phyloP scores from a whole-genome alignment of 2,797 vertebrate species.

The Sebastes hubbsi region DNA sequence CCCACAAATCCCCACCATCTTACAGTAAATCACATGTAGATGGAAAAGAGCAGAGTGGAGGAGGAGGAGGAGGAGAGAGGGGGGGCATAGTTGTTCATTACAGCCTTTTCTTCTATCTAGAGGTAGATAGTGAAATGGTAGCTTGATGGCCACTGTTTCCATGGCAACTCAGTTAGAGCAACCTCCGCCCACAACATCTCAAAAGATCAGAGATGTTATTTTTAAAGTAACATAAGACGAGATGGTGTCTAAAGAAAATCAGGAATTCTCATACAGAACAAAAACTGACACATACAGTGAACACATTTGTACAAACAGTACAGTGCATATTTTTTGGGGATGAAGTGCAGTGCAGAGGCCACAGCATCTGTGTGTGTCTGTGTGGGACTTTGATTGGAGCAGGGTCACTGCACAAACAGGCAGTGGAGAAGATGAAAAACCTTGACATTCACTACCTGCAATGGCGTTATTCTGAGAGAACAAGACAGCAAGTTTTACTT shows the following conservation, averaged over 20 bases:
- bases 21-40: conserved; percentile 40
- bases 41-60: neutral
- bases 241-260: conserved; percentile 8
- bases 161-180: conserved; percentile 77
- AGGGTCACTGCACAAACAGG: neutral
- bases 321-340: neutral
- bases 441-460: neutral
- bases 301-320: neutral
- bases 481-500: neutral
- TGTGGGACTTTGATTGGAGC: neutral
- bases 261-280: neutral
- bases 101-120: conserved; percentile 68
- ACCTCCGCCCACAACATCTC: conserved; percentile 75
- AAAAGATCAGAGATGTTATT: conserved; percentile 72
- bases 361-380: neutral
- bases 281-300: neutral
- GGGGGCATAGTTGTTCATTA: conserved; percentile 65
- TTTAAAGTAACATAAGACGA: conserved; percentile 58
- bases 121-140: conserved; percentile 65
- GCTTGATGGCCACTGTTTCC: conserved; percentile 83
- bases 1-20: conserved; percentile 43
- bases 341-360: neutral
- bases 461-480: neutral
- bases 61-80: neutral
- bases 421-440: neutral